phyloP scores from a whole-genome alignment of 2,888 invertebrate species.

The Parnassius glacialis region DNA sequence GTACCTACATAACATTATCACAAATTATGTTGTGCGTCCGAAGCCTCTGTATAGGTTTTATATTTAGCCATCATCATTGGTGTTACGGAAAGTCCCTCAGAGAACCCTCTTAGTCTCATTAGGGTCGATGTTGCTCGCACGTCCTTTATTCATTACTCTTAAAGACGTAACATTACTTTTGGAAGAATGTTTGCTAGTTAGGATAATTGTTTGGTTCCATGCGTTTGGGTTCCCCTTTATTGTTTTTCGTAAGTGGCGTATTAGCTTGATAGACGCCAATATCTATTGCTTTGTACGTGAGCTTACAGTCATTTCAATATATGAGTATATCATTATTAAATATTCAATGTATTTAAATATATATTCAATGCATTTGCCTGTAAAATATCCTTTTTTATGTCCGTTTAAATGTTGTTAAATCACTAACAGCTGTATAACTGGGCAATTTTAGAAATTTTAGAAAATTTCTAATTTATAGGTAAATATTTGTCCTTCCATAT shows the following conservation, averaged over 20 bases:
- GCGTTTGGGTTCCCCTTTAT: slow-evolving; percentile 31
- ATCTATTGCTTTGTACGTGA: slow-evolving; percentile 6
- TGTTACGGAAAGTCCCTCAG: slow-evolving; percentile 60
- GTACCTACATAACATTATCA: too few relatives aligned
- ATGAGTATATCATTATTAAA: too few relatives aligned
- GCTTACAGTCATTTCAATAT: neutral
- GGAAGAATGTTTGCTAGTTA: slow-evolving; percentile 59
- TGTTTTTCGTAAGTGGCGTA: slow-evolving; percentile 26
- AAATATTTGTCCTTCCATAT: too few relatives aligned
- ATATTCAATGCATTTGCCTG: too few relatives aligned
- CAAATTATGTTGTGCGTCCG: neutral
- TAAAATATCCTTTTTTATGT: too few relatives aligned
- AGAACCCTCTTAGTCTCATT: slow-evolving; percentile 60
- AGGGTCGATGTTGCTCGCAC: slow-evolving; percentile 53
- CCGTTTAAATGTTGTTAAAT: too few relatives aligned
- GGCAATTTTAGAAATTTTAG: too few relatives aligned
- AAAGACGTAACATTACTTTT: slow-evolving; percentile 58
- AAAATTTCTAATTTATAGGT: too few relatives aligned
- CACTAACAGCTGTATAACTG: too few relatives aligned
- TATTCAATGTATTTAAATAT: too few relatives aligned
- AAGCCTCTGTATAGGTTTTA: slow-evolving; percentile 58
- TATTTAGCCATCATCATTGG: slow-evolving; percentile 65
- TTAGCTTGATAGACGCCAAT: slow-evolving; percentile 24
- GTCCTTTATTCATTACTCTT: slow-evolving; percentile 66
- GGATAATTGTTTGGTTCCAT: slow-evolving; percentile 55